Base-by-base conservation (phyloP, 1,140 invertebrate species). In the Drosophila pandora region DNA sequence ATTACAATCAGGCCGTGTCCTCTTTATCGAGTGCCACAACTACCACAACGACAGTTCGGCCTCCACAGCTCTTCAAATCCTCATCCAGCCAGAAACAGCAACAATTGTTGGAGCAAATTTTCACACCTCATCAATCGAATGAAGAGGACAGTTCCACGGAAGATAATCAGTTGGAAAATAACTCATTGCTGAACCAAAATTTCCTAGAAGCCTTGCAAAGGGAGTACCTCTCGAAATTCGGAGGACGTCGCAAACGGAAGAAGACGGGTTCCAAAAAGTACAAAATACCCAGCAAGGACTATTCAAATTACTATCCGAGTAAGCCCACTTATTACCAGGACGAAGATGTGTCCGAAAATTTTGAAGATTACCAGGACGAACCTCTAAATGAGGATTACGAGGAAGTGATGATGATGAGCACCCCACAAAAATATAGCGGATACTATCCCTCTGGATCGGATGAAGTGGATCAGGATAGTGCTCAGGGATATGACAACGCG, bases 181-280 rank as follows among this genome's bases (percentile, higher is more conserved):
- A 83, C 47, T 67, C 77, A 1, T 65, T 79, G 23, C 23, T 88
- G 0, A 88, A 88, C 41, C 54, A 57, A 17, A 83, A 87, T 49
- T 90, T 90, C 39, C 50, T 90, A 25, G 79, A 85, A 8, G 88
- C 89, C 6, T 41, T 90, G 45, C 82, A 90, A 39, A 56, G 53
- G 6, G 79, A 90, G 57, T 90, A 90, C 55, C 32, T 84, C 0
- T 43, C 55, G 0, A 79, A 78, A 41, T 90, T 70, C 23, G 76
- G 61, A 0, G 58, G 79, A 3, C 75, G 60, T 6, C 56, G 67
- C 1, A 84, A 80, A 13, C 82, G 87, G 2, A 79, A 87, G 67
- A 87, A 80, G 57, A 37, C 49, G 0, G 34, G 23, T 17, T 30
- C 41, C n/a, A 43, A 30, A 2, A 69, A 56, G 0, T 3, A 56